Conservation (phyloP, 2,113 vertebrate species). For the Porphyrio hochstetteri region DNA sequence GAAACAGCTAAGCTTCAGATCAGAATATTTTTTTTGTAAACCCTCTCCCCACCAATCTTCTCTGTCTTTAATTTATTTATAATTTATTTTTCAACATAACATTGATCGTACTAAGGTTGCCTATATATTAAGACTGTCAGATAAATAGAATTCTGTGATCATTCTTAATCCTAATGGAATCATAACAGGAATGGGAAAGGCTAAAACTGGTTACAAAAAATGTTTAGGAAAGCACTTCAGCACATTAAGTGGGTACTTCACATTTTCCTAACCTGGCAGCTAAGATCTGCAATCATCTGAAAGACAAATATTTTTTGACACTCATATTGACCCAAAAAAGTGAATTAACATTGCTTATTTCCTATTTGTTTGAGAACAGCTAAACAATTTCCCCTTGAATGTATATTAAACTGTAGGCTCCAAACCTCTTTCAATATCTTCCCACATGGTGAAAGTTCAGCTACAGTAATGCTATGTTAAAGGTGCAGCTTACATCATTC, state of each 20-base stretch:
- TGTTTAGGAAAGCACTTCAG: neutral
- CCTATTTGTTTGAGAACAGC: neutral
- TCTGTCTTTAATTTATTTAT: neutral
- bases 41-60: neutral
- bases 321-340: neutral
- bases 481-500: neutral
- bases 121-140: neutral
- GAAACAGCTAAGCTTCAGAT: neutral
- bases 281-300: neutral
- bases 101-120: neutral
- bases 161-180: neutral
- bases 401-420: neutral
- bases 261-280: neutral
- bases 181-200: neutral
- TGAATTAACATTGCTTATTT: neutral
- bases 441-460: neutral
- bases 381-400: neutral
- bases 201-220: neutral
- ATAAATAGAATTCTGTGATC: neutral
- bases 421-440: neutral
- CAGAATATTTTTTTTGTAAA: neutral
- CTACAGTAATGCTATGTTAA: neutral
- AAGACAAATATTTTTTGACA: neutral
- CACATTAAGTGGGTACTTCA: neutral
- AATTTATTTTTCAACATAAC: neutral